Evolutionary conservation across 2,888 invertebrate genomes (phyloP).

Genomic region (Biston stratarius): DNA sequence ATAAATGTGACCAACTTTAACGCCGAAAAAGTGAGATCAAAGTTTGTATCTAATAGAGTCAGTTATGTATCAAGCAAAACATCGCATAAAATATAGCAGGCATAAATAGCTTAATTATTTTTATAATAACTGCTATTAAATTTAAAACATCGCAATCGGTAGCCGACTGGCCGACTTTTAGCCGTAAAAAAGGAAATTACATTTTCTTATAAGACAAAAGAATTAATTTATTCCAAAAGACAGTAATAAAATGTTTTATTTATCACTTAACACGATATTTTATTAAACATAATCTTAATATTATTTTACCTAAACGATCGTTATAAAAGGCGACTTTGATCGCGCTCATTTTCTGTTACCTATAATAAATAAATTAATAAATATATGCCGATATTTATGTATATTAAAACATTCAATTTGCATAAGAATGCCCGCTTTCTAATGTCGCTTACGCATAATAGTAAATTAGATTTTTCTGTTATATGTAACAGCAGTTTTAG

Average conservation of each 20-base stretch:
- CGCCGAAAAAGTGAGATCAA: no score
- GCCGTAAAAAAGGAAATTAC: constrained; percentile 28
- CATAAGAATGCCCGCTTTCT: constrained; percentile 48
- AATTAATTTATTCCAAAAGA: constrained; percentile 28
- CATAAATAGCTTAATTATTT: neutral
- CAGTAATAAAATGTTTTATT: constrained; percentile 27
- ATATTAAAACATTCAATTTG: constrained; percentile 37
- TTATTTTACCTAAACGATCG: constrained; percentile 25
- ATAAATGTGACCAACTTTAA: no score
- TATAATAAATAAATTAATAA: constrained; percentile 37
- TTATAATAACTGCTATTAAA: constrained; percentile 5
- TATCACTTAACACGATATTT: constrained; percentile 19
- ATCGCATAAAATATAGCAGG: neutral
- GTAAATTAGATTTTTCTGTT: constrained; percentile 36
- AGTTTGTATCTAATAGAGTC: neutral
- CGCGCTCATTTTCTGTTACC: constrained; percentile 18
- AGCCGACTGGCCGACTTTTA: constrained; percentile 28
- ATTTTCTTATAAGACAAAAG: constrained; percentile 30
- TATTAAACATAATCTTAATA: constrained; percentile 21
- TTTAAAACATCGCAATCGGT: constrained; percentile 17
- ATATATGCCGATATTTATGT: constrained; percentile 41
- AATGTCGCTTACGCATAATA: constrained; percentile 41
- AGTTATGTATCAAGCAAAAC: neutral
- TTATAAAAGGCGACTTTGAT: constrained; percentile 25
- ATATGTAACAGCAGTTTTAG: constrained; percentile 33